phyloP scores from a whole-genome alignment of 2,113 vertebrate species.

The Podilymbus podiceps region DNA sequence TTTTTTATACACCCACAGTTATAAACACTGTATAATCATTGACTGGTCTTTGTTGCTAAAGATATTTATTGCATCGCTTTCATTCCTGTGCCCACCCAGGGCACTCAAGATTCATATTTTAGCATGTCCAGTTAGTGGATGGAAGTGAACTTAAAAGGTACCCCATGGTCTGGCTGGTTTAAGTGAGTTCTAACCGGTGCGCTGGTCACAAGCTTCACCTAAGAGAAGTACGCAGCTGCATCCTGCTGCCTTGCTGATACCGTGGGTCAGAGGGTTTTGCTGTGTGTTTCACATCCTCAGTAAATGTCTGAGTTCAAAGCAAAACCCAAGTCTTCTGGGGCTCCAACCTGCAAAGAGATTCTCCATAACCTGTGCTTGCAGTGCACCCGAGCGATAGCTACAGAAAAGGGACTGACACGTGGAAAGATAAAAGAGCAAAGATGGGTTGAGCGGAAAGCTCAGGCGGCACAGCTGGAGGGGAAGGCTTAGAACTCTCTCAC shows the following conservation, averaged over 20 bases:
- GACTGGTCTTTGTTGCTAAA: not conserved
- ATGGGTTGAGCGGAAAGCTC: not conserved
- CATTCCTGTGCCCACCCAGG: not conserved
- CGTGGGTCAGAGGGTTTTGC: not conserved
- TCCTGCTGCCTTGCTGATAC: not conserved
- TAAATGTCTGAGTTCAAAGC: not conserved
- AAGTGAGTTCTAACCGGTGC: not conserved
- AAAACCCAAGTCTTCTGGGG: not conserved
- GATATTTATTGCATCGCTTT: not conserved
- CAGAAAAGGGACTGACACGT: not conserved
- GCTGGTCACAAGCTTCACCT: not conserved
- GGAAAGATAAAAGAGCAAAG: not conserved
- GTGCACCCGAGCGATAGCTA: not conserved
- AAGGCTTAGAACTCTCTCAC: not conserved
- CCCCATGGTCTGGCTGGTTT: not conserved
- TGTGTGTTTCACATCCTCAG: not conserved
- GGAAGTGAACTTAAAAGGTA: not conserved
- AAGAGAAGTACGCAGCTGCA: not conserved
- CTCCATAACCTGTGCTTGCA: not conserved
- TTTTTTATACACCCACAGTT: not conserved
- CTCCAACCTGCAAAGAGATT: not conserved
- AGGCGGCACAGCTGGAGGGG: not conserved
- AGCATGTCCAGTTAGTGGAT: not conserved
- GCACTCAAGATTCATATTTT: not conserved
- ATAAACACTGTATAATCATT: not conserved